Percentiles rank a stretch among this genome's conserved stretches.
Conservation (phyloP, 1,140 invertebrate genomes). For the Drosophila sp. region DNA sequence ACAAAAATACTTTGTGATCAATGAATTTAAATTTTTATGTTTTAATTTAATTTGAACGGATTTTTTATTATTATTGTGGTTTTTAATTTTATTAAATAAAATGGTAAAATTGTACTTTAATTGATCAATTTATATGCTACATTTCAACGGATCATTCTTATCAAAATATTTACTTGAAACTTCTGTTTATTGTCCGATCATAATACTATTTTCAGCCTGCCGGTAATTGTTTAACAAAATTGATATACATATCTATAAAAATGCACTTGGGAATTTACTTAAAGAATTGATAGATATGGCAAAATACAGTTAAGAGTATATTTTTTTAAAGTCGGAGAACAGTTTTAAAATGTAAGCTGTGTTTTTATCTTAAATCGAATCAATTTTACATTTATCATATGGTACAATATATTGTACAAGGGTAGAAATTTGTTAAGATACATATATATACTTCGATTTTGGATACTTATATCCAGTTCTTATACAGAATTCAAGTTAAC, state of each 20-base stretch:
- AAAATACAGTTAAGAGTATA: slow-evolving; percentile 4
- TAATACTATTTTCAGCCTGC: no score
- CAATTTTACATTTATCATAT: not conserved
- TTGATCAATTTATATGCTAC: not conserved
- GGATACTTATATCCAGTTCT: slow-evolving; percentile 2
- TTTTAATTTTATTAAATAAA: slow-evolving; percentile 33
- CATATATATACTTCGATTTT: not conserved
- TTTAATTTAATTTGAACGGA: slow-evolving; percentile 26
- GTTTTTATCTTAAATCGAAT: no score
- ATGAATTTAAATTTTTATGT: slow-evolving; percentile 13
- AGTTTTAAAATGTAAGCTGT: not conserved
- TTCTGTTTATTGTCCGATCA: no score
- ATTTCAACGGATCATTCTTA: no score
- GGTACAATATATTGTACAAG: not conserved
- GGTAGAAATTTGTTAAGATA: not conserved
- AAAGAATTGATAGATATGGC: slow-evolving; percentile 1
- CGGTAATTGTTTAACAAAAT: no score
- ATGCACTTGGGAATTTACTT: no score
- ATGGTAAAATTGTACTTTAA: slow-evolving; percentile 34
- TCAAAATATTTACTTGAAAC: no score
- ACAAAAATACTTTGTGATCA: slow-evolving; percentile 39
- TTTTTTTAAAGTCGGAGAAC: not conserved
- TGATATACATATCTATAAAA: no score
- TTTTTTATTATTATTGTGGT: slow-evolving; percentile 27
- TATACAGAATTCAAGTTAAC: not conserved